Evolutionary conservation across 1,140 invertebrate species (phyloP).

Genomic region (Campodea augens): DNA sequence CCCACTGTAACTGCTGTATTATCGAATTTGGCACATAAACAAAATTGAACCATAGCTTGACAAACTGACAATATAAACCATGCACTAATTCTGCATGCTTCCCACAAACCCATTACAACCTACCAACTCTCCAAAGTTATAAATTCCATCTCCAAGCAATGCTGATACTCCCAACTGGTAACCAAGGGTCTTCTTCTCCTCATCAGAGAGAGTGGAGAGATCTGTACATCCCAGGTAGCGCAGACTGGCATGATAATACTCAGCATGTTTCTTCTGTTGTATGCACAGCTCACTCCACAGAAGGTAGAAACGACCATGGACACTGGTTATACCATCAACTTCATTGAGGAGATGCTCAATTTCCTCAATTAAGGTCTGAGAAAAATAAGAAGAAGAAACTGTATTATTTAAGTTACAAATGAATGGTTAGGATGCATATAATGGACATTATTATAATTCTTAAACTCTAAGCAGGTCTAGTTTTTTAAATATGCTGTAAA

Average conservation of each 20-base stretch:
- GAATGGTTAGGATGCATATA: too few relatives aligned
- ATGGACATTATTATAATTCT: too few relatives aligned
- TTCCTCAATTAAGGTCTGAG: constrained; percentile 68
- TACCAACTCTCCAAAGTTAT: constrained; percentile 91
- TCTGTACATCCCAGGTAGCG: constrained; percentile 87
- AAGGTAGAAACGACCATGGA: constrained; percentile 89
- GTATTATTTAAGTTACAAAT: neutral
- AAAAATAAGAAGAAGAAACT: constrained; percentile 4
- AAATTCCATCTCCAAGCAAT: constrained; percentile 83
- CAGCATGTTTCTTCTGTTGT: constrained; percentile 66
- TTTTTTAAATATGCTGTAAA: too few relatives aligned
- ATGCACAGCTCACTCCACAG: constrained; percentile 79
- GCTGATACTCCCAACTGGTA: constrained; percentile 86
- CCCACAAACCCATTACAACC: too few relatives aligned
- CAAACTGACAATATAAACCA: too few relatives aligned
- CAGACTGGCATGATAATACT: constrained; percentile 87
- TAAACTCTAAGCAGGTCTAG: too few relatives aligned
- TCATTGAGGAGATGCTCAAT: constrained; percentile 69
- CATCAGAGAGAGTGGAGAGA: constrained; percentile 39
- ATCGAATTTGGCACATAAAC: too few relatives aligned
- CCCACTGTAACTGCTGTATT: too few relatives aligned
- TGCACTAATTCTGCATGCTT: too few relatives aligned
- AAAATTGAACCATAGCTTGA: too few relatives aligned
- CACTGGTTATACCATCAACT: constrained; percentile 74
- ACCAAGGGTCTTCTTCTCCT: constrained; percentile 60